Evolutionary conservation across 1,140 invertebrate genomes (phyloP).

Genomic region (Aphidius gifuensis): DNA sequence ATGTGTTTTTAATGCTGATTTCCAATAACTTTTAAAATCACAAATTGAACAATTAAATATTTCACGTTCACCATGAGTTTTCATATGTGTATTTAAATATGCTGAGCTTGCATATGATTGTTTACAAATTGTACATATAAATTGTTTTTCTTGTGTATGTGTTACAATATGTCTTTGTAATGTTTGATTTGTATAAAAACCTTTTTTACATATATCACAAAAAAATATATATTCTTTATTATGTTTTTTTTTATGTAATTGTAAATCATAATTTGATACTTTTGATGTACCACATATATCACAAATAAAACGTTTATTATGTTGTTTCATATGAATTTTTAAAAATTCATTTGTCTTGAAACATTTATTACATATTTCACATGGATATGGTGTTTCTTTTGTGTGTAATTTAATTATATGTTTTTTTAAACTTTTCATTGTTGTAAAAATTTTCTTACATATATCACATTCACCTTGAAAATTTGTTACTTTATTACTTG

Average conservation of each 20-base stretch:
- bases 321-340: slow-evolving; percentile 41
- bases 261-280: slow-evolving; percentile 40
- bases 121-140: slow-evolving; percentile 70
- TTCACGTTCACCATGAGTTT: slow-evolving; percentile 47
- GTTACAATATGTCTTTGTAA: slow-evolving; percentile 45
- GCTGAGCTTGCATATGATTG: slow-evolving; percentile 46
- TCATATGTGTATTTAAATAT: slow-evolving; percentile 40
- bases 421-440: slow-evolving; percentile 26
- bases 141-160: slow-evolving; percentile 70
- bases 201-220: slow-evolving; percentile 43
- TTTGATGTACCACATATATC: slow-evolving; percentile 74
- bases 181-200: slow-evolving; percentile 44
- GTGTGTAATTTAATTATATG: slow-evolving; percentile 32
- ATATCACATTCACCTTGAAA: slow-evolving; percentile 3
- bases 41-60: slow-evolving; percentile 44
- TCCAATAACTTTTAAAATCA: slow-evolving; percentile 47
- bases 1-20: slow-evolving; percentile 72
- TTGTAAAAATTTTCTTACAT: slow-evolving; percentile 23
- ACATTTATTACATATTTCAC: slow-evolving; percentile 57
- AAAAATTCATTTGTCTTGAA: slow-evolving; percentile 58
- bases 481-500: background rate
- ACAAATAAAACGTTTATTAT: slow-evolving; percentile 78
- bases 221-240: slow-evolving; percentile 41
- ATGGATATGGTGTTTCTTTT: slow-evolving; percentile 42
- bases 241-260: slow-evolving; percentile 39